These are phyloP conservation scores for Drosophila chauvacae DNA, from an alignment of 1,140 invertebrate genomes.

Conservation along the genomic window DNA sequence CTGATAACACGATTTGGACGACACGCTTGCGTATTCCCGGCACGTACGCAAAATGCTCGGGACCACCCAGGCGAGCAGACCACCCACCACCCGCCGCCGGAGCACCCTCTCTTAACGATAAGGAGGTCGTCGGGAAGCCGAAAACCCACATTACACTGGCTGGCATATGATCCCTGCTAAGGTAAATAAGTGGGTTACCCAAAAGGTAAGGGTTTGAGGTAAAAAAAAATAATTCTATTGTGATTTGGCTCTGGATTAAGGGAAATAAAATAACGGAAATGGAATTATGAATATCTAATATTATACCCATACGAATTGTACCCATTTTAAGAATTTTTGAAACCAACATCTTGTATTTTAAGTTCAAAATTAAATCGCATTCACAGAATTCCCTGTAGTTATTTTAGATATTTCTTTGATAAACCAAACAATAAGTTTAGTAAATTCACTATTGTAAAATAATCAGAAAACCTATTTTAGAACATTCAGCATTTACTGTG, in stretches of 20 bases:
- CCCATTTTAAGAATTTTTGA: too few relatives aligned
- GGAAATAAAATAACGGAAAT: too few relatives aligned
- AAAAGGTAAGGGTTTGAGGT: too few relatives aligned
- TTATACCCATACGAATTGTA: too few relatives aligned
- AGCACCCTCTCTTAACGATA: conserved; percentile 44
- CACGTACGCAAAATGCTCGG: conserved; percentile 62
- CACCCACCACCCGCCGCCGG: conserved; percentile 16
- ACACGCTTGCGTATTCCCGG: conserved; percentile 47
- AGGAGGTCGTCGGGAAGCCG: conserved; percentile 1
- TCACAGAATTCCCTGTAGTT: too few relatives aligned
- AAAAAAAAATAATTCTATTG: too few relatives aligned
- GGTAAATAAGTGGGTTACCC: background rate
- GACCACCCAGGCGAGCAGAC: conserved; percentile 47
- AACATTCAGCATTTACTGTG: conserved; percentile 6
- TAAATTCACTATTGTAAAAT: background rate
- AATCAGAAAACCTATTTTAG: background rate
- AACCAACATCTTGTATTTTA: too few relatives aligned
- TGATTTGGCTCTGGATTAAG: too few relatives aligned
- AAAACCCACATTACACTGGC: background rate
- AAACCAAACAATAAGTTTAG: background rate
- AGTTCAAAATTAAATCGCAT: too few relatives aligned
- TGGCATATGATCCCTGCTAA: background rate
- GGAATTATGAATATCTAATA: too few relatives aligned
- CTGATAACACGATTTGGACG: conserved; percentile 45
- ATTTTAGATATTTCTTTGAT: background rate